phyloP scores from a whole-genome alignment of 2,113 vertebrate species.

The Halichoeres trimaculatus region DNA sequence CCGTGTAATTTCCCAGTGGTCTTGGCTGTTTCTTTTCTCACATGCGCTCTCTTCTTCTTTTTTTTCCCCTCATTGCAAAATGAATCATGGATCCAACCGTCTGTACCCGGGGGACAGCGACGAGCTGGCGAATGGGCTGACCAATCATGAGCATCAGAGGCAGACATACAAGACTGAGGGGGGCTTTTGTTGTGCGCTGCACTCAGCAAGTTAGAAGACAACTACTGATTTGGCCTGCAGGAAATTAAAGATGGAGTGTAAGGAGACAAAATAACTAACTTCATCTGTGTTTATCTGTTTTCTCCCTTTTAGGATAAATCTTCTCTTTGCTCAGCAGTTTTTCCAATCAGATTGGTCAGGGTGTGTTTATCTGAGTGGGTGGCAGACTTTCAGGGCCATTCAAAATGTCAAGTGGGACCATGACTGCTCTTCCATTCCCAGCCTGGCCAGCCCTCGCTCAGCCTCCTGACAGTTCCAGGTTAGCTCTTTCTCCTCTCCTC shows the following conservation, averaged over 20 bases:
- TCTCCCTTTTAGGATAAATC: constrained; percentile 19
- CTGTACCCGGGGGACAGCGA: constrained; percentile 74
- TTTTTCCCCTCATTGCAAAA: constrained; percentile 76
- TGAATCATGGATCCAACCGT: constrained; percentile 82
- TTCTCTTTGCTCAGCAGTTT: constrained; percentile 31
- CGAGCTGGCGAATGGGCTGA: constrained; percentile 77
- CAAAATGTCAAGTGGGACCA: constrained; percentile 73
- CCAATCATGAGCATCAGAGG: constrained; percentile 79
- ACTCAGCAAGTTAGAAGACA: constrained; percentile 70
- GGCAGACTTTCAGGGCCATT: constrained; percentile 60
- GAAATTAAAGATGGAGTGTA: constrained; percentile 62
- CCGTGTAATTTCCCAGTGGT: constrained; percentile 86
- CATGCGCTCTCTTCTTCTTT: constrained; percentile 66
- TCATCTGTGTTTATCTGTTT: constrained; percentile 48
- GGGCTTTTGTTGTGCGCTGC: constrained; percentile 70
- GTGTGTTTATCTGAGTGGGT: constrained; percentile 66
- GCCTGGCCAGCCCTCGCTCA: constrained; percentile 73
- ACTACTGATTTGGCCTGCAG: constrained; percentile 54
- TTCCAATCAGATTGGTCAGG: constrained; percentile 38
- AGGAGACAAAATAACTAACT: constrained; percentile 47
- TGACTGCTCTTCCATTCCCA: constrained; percentile 68
- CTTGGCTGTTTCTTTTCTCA: constrained; percentile 81
- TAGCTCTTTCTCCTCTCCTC: constrained; percentile 74
- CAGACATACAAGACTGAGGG: constrained; percentile 63
- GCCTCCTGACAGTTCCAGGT: constrained; percentile 86